Base-by-base conservation (phyloP, 2,797 vertebrate genomes). In the Eulemur albifrons region DNA sequence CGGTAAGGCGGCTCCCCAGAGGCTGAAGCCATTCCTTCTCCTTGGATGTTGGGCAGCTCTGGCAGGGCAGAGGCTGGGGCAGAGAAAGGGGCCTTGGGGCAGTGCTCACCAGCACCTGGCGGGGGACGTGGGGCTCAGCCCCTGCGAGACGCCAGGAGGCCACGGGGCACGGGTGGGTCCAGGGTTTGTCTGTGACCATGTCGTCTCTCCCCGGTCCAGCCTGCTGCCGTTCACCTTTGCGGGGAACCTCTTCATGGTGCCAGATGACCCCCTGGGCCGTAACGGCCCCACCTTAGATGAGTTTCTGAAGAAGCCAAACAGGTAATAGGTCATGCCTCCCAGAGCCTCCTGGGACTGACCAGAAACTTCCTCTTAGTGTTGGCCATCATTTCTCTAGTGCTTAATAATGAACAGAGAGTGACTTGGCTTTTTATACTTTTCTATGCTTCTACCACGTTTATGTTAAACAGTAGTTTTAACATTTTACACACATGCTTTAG, bases 171-270 rank as follows among this genome's bases (percentile, higher is more conserved):
- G 69, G 30, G 20, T 18, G 43, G 27, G 61, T 54, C 23, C 45
- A 27, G n/a, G 57, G 21, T 25, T 48, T 8, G 40, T 30, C 17
- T 54, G 7, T 81, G 73, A 95, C 81, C 7, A 3, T 15, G n/a
- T 67, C 18, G n/a, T 93, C 50, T 93, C 27, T 89, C 59, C 18
- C 8, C 35, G 48, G 25, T 69, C 63, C 95, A 99, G 99, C 88
- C 97, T 99, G 90, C 99, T 99, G 52, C 99, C 99, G 98, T 99
- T 99, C 97, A 99, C 99, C 3, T 99, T 99, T 98, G 99, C 99
- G 5, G 99, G 99, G 12, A 99, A 99, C 96, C 99, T 98, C 93
- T 99, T 99, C 98, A 99, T 99, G 99, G 98, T 99, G 79, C 99
- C 99, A 0, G 99, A 99, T 20, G 99, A 99, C 95, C 99, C 99